These are phyloP conservation scores for Ciconia stormi DNA, from an alignment of 2,113 vertebrate species.

Conservation along the genomic window DNA sequence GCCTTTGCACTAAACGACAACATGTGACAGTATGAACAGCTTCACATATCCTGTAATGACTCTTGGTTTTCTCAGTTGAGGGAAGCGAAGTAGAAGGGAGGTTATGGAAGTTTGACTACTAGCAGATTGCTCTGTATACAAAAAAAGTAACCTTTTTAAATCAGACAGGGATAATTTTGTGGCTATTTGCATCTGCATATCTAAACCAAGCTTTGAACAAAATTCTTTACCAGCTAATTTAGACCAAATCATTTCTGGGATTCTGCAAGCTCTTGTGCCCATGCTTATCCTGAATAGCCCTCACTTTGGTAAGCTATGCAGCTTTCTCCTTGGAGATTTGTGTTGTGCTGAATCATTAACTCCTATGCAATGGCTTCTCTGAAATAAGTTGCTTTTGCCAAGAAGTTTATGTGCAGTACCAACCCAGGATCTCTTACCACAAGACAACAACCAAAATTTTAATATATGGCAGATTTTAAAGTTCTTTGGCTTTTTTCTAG, in stretches of 20 bases:
- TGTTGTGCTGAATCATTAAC: neutral
- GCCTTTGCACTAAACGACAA: neutral
- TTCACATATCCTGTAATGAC: neutral
- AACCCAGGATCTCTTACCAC: neutral
- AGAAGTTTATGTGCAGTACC: neutral
- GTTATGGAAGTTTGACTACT: neutral
- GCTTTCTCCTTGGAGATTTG: neutral
- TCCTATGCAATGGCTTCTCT: neutral
- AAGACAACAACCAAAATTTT: neutral
- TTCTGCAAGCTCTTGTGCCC: neutral
- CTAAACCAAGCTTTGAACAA: neutral
- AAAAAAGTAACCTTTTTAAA: neutral
- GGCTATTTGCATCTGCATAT: neutral
- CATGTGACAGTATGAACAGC: neutral
- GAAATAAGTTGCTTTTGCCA: neutral
- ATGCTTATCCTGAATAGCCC: neutral
- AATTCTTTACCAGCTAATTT: neutral
- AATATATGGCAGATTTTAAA: neutral
- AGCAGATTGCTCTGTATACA: neutral
- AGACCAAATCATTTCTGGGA: neutral
- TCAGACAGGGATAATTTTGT: neutral
- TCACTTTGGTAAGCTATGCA: neutral
- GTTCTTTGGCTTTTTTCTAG: neutral
- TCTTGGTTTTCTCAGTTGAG: rapidly evolving
- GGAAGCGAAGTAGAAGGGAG: neutral